These are phyloP conservation scores for Elanus axillaris DNA, from an alignment of 2,113 vertebrate genomes.

Conservation along the genomic window DNA sequence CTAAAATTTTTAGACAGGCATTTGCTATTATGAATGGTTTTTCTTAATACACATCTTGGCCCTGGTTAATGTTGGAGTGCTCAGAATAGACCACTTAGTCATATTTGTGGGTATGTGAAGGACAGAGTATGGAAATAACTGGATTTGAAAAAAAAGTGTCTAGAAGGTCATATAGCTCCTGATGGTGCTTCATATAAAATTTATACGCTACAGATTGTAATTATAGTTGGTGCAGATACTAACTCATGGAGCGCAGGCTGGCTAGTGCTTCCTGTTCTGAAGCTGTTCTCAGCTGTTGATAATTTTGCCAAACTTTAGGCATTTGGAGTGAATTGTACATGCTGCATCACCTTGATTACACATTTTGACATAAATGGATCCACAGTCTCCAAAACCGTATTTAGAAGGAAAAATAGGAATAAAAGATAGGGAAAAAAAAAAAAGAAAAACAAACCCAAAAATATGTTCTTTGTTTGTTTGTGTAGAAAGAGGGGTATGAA, in stretches of 20 bases:
- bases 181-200: background rate
- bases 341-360: background rate
- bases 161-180: background rate
- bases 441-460: accelerated
- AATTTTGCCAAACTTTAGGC: background rate
- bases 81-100: background rate
- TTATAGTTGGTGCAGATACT: background rate
- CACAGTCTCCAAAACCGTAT: background rate
- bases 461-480: background rate
- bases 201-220: background rate
- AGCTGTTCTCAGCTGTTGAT: background rate
- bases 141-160: background rate
- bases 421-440: no score
- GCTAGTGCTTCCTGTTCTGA: background rate
- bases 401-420: background rate
- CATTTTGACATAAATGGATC: background rate
- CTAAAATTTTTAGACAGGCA: background rate
- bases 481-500: background rate
- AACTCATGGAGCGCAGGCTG: background rate
- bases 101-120: background rate
- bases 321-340: background rate
- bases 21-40: background rate
- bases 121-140: background rate
- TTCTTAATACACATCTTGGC: background rate
- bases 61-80: background rate